Base-by-base conservation (phyloP, 2,113 vertebrate species). In the Poicephalus meyeri region DNA sequence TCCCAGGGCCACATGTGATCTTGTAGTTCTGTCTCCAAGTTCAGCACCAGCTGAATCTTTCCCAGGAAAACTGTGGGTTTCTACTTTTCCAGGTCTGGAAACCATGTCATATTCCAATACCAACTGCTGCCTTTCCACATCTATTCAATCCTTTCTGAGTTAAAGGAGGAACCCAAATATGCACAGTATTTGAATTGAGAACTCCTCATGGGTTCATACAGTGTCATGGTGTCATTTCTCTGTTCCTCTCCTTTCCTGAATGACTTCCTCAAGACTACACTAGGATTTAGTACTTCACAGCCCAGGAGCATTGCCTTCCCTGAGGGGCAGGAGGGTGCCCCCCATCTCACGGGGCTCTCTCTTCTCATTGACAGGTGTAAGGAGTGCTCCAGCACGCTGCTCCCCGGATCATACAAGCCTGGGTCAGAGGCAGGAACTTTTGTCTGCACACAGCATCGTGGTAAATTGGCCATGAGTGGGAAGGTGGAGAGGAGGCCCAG, bases 311-410 rank as follows among this genome's bases (percentile, higher is more conserved):
- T 49, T 80, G 13, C 44, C 21, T 55, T 86, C 47, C 11, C 3
- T 44, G 28, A 44, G 56, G 55, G 56, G 16, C 17, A 63, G 46
- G 39, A 16, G 71, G 46, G 35, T 3, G 23, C 46, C 19, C 23
- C 35, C 42, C 12, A 7, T 68, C 72, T 83, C 25, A 97, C 2
- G 1, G 21, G 60, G 10, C 31, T n/a, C 28, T 94, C 63, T 97
- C 24, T 91, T 97, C 56, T 84, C 3, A 0, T 84, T 90, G 94
- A 44, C 98, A 99, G 99, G 96, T 99, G 99, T 97, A 98, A 91
- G 79, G 98, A 99, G 93, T 99, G 99, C 92, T 98, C 97, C 97
- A 99, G 99, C 96, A 99, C 99, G 0, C 96, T 99, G 94, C 97
- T 99, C 47, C 99, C 99, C 0, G 99, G 99, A 42, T 99, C 99